phyloP scores from a whole-genome alignment of 1,140 invertebrate species.

The Drosophila teissieri region DNA sequence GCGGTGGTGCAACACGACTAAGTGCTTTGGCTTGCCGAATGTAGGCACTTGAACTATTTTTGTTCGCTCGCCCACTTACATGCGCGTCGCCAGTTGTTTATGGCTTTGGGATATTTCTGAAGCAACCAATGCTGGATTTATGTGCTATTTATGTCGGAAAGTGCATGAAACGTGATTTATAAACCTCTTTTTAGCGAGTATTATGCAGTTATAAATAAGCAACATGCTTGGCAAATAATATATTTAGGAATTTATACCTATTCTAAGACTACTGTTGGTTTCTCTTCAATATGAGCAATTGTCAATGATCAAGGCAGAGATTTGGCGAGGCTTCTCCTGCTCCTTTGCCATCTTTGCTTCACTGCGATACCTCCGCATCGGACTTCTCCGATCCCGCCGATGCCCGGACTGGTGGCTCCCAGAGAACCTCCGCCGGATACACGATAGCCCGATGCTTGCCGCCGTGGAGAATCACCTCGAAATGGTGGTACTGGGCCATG shows the following conservation, averaged over 20 bases:
- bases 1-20: conserved; percentile 26
- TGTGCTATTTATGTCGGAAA: no score
- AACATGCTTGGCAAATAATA: not conserved
- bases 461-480: conserved; percentile 29
- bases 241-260: not conserved
- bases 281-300: no score
- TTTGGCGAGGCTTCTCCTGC: no score
- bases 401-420: conserved; percentile 1
- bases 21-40: conserved; percentile 53
- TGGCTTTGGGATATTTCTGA: conserved; percentile 24
- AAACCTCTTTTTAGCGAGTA: no score
- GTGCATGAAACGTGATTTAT: no score
- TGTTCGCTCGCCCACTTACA: conserved; percentile 41
- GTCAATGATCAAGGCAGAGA: no score
- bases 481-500: conserved; percentile 39
- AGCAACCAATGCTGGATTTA: conserved; percentile 4
- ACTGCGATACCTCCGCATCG: no score
- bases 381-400: not conserved
- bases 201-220: not conserved
- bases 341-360: not conserved
- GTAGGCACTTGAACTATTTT: conserved; percentile 62
- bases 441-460: conserved; percentile 18
- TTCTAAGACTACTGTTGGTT: no score
- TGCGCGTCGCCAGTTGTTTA: conserved; percentile 36
- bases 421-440: conserved; percentile 39